A percentile compares a stretch with the other conserved stretches of the same genome.
phyloP scores from a whole-genome alignment of 1,140 invertebrate genomes.

The Drosophila erecta region DNA sequence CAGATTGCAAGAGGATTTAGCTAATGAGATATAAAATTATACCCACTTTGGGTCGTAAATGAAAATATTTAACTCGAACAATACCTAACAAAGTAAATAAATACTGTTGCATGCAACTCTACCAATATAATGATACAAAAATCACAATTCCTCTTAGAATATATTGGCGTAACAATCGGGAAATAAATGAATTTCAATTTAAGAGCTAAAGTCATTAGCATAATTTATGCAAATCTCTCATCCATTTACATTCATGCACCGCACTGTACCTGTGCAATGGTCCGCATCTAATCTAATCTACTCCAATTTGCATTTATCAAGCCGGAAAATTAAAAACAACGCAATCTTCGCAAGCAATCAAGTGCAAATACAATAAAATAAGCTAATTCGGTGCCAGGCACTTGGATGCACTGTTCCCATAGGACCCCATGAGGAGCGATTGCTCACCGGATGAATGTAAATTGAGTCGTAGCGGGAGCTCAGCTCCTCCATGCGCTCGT shows the following conservation, averaged over 20 bases:
- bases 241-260: not conserved
- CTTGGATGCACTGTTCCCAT: not conserved
- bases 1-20: slow-evolving; percentile 3
- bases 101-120: not conserved
- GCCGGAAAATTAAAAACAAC: not conserved
- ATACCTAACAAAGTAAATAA: not conserved
- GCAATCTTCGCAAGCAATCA: slow-evolving; percentile 25
- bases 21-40: not conserved
- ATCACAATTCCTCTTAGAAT: not conserved
- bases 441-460: slow-evolving; percentile 93
- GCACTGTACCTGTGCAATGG: slow-evolving; percentile 8
- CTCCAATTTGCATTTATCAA: slow-evolving; percentile 26
- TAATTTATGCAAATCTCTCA: not conserved
- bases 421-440: not conserved
- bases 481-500: slow-evolving; percentile 88
- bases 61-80: not conserved
- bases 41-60: too few relatives aligned
- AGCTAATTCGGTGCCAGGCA: not conserved
- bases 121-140: too few relatives aligned
- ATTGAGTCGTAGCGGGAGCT: slow-evolving; percentile 93
- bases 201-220: not conserved
- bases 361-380: slow-evolving; percentile 12
- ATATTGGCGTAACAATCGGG: not conserved
- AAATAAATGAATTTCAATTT: slow-evolving; percentile 5
- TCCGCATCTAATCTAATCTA: slow-evolving; percentile 37